Evolutionary conservation across 2,888 invertebrate species (phyloP), one percentile per base, ranked within the genome.

Genomic region (Pachycephus smyrnensis): DNA sequence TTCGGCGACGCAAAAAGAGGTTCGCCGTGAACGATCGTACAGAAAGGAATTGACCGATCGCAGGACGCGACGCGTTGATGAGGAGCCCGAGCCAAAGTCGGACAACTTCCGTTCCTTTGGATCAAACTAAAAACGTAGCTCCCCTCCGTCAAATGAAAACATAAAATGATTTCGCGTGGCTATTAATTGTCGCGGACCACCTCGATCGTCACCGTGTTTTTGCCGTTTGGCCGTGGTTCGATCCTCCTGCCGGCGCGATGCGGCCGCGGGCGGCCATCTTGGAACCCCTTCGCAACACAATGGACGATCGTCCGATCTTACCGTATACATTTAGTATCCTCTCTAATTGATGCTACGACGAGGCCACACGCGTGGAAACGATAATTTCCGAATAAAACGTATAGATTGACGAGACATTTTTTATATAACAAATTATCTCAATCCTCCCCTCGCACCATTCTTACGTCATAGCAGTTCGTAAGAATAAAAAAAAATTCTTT

Each of bases 81-180:
- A 71, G 71, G 32, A 33, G n/a, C 15, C 71, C 71, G 12, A 33
- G 32, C 12, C 71, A 33, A 71, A 71, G 32, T 71, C 33, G 32
- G 71, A 71, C 71, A 71, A 71, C 71, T 71, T 71, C 71, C 71
- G 71, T 71, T 33, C 74, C 12, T 31, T 31, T 15, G 74, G 23
- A 30, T 31, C 23, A 4, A 30, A 23, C 74, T 12, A 78, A 79
- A 79, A 79, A 79, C 73, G 36, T 11, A 73, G 73, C 73, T 69
- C 74, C 35, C 35, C 74, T 40, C 73, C 32, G n/a, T 77, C 76
- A 84, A 86, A 88, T 88, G 88, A 88, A 88, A 88, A 87, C 88
- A 88, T 88, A 88, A 88, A 88, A 87, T 84, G 85, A 88, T 88
- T 86, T 87, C 86, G 87, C 86, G 82, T 83, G 85, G 84, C 83